A percentile compares a stretch with the other conserved stretches of the same genome.
Conservation (phyloP, 2,797 vertebrate species). For the Dendrocincla fuliginosa region DNA sequence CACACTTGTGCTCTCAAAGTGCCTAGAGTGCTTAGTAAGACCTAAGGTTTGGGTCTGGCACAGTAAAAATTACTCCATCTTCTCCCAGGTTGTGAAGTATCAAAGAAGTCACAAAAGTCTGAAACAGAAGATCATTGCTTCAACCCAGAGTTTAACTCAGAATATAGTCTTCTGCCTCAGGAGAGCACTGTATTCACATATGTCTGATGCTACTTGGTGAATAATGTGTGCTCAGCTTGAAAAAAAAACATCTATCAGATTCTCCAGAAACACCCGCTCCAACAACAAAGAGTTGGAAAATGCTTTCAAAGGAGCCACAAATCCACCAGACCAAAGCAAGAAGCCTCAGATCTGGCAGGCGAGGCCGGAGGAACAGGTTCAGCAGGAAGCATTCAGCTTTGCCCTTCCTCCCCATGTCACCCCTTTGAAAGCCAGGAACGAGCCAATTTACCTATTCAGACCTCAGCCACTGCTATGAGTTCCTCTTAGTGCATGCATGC, state of each 20-base stretch:
- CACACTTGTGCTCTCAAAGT: accelerated
- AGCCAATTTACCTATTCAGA: neutral
- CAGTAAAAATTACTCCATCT: neutral
- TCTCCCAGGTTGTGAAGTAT: neutral
- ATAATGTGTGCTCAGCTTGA: neutral
- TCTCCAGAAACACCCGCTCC: neutral
- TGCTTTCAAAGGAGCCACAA: conserved; percentile 31
- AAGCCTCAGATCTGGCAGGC: neutral
- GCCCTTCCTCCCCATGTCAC: neutral
- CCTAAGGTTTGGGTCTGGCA: neutral
- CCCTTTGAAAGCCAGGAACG: conserved; percentile 3
- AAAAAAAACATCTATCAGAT: neutral
- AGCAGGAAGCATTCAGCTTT: conserved; percentile 27
- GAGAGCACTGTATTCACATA: neutral
- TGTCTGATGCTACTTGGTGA: neutral
- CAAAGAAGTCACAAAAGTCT: neutral
- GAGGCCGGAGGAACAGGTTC: conserved; percentile 15
- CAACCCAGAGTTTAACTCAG: neutral
- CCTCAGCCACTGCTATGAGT: neutral
- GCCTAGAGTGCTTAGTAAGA: neutral
- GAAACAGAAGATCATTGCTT: neutral
- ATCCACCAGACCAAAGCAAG: conserved; percentile 8
- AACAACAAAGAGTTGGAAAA: conserved; percentile 28
- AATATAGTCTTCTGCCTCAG: neutral
- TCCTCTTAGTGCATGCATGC: neutral